Percentiles rank a stretch among this genome's conserved stretches.
Evolutionary conservation across 2,113 vertebrate genomes (phyloP).

Genomic region (Daphoenositta chrysoptera): DNA sequence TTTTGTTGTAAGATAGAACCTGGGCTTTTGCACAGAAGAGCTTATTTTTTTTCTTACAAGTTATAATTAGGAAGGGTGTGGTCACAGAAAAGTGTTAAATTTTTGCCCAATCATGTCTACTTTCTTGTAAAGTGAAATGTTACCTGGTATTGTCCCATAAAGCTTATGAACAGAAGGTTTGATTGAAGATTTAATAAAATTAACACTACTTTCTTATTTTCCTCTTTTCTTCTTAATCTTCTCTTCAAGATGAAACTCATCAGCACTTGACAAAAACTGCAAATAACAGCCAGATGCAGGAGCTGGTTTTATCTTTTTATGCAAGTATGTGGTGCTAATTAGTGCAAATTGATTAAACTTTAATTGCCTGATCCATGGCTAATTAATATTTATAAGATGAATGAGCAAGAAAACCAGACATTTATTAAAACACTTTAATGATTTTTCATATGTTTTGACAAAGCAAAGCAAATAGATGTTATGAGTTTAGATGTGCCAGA

Average conservation of each 20-base stretch:
- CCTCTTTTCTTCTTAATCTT: slow-evolving; percentile 81
- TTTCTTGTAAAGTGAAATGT: slow-evolving; percentile 49
- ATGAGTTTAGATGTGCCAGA: slow-evolving; percentile 76
- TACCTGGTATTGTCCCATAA: slow-evolving; percentile 61
- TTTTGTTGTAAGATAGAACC: background rate
- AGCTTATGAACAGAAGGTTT: slow-evolving; percentile 61
- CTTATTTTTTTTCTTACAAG: background rate
- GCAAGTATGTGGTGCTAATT: slow-evolving; percentile 86
- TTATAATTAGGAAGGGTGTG: background rate
- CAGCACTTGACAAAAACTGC: slow-evolving; percentile 87
- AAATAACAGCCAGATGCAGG: slow-evolving; percentile 84
- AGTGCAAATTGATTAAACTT: slow-evolving; percentile 87
- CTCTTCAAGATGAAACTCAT: slow-evolving; percentile 85
- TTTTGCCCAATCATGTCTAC: slow-evolving; percentile 6
- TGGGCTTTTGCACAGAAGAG: background rate
- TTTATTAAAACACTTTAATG: slow-evolving; percentile 87
- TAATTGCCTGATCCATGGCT: slow-evolving; percentile 86
- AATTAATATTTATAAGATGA: slow-evolving; percentile 88
- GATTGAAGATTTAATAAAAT: slow-evolving; percentile 83
- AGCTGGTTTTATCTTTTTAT: slow-evolving; percentile 85
- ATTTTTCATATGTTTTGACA: slow-evolving; percentile 85
- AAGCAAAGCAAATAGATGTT: slow-evolving; percentile 81
- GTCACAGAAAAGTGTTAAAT: background rate
- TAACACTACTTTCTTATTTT: slow-evolving; percentile 80
- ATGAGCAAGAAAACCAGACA: slow-evolving; percentile 83